Evolutionary conservation across 2,888 invertebrate species (phyloP).

Genomic region (Darwinula stevensoni): DNA sequence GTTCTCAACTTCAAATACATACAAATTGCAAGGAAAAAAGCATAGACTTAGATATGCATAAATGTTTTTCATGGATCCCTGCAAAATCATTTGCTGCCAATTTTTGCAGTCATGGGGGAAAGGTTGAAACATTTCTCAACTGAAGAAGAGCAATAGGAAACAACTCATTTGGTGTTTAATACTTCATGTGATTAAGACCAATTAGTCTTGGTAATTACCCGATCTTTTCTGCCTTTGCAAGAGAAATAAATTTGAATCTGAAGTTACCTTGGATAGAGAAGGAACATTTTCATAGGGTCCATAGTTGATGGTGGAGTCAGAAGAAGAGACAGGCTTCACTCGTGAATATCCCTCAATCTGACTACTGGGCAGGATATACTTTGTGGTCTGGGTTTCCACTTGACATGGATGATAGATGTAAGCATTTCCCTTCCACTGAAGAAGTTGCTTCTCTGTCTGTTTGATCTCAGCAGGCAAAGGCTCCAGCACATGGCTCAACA

Average conservation of each 20-base stretch:
- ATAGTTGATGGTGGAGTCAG: conserved; percentile 50
- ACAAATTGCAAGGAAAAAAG: too few species aligned
- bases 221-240: neutral
- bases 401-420: conserved; percentile 57
- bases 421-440: conserved; percentile 53
- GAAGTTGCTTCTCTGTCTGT: conserved; percentile 78
- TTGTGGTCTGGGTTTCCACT: conserved; percentile 48
- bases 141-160: too few species aligned
- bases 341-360: conserved; percentile 54
- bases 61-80: too few species aligned
- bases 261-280: conserved; percentile 20
- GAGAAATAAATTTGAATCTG: neutral
- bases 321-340: conserved; percentile 42
- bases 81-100: too few species aligned
- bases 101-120: too few species aligned
- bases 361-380: conserved; percentile 39
- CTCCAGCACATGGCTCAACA: conserved; percentile 38
- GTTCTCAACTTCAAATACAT: too few species aligned
- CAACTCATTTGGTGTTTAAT: too few species aligned
- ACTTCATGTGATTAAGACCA: too few species aligned
- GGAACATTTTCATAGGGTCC: conserved; percentile 56
- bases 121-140: too few species aligned
- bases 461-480: conserved; percentile 66
- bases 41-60: too few species aligned
- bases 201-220: too few species aligned